Evolutionary conservation across 2,888 invertebrate species (phyloP).

Genomic region (Drosophila melanosoma): DNA sequence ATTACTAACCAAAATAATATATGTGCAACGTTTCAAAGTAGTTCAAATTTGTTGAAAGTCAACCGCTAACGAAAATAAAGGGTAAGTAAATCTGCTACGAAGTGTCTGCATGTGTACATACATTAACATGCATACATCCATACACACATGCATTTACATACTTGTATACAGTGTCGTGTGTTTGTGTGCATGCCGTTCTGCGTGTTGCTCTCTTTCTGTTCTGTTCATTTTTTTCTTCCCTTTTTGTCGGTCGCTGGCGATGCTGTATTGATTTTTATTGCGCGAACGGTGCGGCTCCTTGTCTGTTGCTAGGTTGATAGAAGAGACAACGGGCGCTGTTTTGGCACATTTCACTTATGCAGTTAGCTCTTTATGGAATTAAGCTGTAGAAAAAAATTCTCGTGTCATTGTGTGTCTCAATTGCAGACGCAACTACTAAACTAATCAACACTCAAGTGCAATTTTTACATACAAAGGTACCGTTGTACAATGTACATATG

Average conservation of each 20-base stretch:
- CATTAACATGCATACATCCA: slow-evolving; percentile 18
- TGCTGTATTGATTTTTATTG: slow-evolving; percentile 77
- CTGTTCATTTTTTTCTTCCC: slow-evolving; percentile 54
- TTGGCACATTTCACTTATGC: slow-evolving; percentile 50
- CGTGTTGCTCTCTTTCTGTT: slow-evolving; percentile 55
- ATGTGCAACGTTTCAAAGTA: slow-evolving; percentile 46
- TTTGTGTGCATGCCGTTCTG: slow-evolving; percentile 40
- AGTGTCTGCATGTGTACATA: slow-evolving; percentile 31
- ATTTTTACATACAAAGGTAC: slow-evolving; percentile 41
- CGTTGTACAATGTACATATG: slow-evolving; percentile 4
- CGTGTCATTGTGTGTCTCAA: slow-evolving; percentile 11
- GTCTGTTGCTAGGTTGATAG: slow-evolving; percentile 3
- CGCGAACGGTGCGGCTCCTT: slow-evolving; percentile 52
- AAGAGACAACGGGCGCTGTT: slow-evolving; percentile 27
- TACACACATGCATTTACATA: slow-evolving; percentile 15
- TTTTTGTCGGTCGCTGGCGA: slow-evolving; percentile 56
- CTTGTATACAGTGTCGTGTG: slow-evolving; percentile 25
- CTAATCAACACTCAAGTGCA: slow-evolving; percentile 47
- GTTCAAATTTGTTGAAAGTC: slow-evolving; percentile 62
- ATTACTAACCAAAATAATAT: slow-evolving; percentile 26
- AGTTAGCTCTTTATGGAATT: slow-evolving; percentile 40
- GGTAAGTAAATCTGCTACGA: slow-evolving; percentile 63
- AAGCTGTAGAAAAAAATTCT: slow-evolving; percentile 23
- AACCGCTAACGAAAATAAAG: slow-evolving; percentile 66
- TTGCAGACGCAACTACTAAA: slow-evolving; percentile 48